phyloP scores from a whole-genome alignment of 2,113 vertebrate genomes.

The Spea bombifrons region DNA sequence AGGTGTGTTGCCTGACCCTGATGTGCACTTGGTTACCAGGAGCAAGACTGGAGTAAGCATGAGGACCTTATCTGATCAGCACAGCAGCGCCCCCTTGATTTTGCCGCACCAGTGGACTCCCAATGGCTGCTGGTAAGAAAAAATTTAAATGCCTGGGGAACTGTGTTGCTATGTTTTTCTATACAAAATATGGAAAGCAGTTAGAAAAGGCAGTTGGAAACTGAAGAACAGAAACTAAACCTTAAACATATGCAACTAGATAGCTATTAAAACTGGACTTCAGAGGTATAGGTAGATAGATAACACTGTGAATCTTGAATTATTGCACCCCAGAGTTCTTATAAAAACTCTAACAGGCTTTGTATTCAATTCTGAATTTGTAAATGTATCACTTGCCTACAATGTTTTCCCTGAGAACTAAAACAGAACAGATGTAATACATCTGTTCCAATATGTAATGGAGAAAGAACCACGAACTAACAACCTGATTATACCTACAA shows the following conservation, averaged over 20 bases:
- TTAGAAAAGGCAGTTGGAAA: neutral
- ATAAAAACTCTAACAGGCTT: conserved; percentile 32
- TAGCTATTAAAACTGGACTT: conserved; percentile 22
- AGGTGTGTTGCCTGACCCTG: no score
- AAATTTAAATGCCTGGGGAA: neutral
- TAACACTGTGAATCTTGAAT: conserved; percentile 32
- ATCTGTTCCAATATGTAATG: conserved; percentile 44
- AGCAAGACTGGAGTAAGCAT: no score
- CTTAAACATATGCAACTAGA: conserved; percentile 22
- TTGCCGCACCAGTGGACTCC: no score
- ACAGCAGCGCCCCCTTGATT: no score
- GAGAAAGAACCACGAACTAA: conserved; percentile 20
- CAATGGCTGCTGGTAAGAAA: no score
- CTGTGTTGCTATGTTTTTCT: neutral
- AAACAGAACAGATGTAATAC: conserved; percentile 42
- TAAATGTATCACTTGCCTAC: conserved; percentile 39
- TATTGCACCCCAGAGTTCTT: conserved; percentile 33
- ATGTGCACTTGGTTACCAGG: no score
- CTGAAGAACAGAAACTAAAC: conserved; percentile 2
- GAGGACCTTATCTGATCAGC: no score
- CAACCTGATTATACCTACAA: conserved; percentile 26
- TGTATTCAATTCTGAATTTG: conserved; percentile 33
- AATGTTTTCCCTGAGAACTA: conserved; percentile 34
- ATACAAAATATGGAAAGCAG: neutral
- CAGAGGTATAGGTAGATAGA: conserved; percentile 31